Percentiles rank a stretch among this genome's conserved stretches.
Evolutionary conservation across 2,888 invertebrate species (phyloP).

Genomic region (Tortrix viridana): DNA sequence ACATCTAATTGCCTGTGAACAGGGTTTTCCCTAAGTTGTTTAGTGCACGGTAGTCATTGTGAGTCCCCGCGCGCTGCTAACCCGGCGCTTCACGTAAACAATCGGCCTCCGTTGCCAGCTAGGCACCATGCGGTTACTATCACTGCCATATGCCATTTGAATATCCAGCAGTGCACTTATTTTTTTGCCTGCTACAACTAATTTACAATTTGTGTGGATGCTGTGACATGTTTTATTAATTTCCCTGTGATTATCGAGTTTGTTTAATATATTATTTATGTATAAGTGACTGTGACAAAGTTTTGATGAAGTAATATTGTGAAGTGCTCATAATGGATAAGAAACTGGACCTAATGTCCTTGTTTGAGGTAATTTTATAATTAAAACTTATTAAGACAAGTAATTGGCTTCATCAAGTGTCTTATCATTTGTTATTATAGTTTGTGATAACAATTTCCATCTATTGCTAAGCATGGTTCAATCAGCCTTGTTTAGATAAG

Average conservation of each 20-base stretch:
- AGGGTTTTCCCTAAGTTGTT: constrained; percentile 58
- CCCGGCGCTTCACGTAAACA: constrained; percentile 65
- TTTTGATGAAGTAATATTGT: constrained; percentile 57
- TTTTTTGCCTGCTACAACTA: constrained; percentile 41
- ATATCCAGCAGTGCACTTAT: constrained; percentile 48
- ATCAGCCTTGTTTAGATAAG: constrained; percentile 15
- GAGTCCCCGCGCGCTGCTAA: constrained; percentile 47
- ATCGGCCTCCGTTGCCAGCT: constrained; percentile 67
- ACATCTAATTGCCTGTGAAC: constrained; percentile 48
- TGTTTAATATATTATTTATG: constrained; percentile 45
- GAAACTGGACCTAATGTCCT: constrained; percentile 78
- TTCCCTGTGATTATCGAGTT: constrained; percentile 46
- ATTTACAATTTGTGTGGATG: constrained; percentile 45
- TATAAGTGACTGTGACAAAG: constrained; percentile 58
- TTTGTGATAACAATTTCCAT: constrained; percentile 3
- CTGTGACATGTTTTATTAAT: constrained; percentile 50
- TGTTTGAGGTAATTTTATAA: constrained; percentile 73
- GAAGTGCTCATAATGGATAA: constrained; percentile 73
- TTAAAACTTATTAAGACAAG: background rate
- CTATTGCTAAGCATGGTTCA: constrained; percentile 17
- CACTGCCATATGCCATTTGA: constrained; percentile 71
- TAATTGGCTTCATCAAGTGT: background rate
- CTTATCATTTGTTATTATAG: constrained; percentile 23
- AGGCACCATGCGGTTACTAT: constrained; percentile 80
- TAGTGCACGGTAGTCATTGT: constrained; percentile 48